Evolutionary conservation across 2,797 vertebrate species (phyloP).

Genomic region (Schizothorax lantsangensis): DNA sequence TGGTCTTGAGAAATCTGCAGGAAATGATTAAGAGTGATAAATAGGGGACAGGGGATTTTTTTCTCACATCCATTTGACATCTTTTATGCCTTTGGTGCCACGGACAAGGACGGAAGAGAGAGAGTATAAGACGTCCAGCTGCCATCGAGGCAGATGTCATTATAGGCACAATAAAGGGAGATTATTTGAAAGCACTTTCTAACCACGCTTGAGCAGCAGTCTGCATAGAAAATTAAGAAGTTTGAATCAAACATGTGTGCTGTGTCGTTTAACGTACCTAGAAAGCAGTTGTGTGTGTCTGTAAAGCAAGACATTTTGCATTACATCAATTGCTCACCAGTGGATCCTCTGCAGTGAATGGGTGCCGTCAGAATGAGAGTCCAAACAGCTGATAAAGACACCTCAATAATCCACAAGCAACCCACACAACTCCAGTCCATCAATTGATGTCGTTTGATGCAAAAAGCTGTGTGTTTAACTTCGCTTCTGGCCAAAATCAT

Average conservation of each 20-base stretch:
- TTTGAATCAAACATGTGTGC: neutral
- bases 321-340: neutral
- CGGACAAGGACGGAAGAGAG: conserved; percentile 41
- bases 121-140: conserved; percentile 6
- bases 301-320: neutral
- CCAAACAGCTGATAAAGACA: neutral
- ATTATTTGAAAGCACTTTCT: conserved; percentile 16
- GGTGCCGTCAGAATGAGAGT: neutral
- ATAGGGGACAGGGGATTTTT: conserved; percentile 66
- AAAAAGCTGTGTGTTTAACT: neutral
- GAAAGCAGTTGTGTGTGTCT: neutral
- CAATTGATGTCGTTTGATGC: neutral
- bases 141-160: conserved; percentile 44
- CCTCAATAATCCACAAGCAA: neutral
- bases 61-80: conserved; percentile 71
- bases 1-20: conserved; percentile 80
- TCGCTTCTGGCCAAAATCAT: neutral
- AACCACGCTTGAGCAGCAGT: conserved; percentile 3
- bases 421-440: neutral
- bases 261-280: neutral
- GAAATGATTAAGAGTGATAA: conserved; percentile 83
- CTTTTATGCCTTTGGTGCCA: conserved; percentile 69
- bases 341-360: neutral
- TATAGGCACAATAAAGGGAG: conserved; percentile 35
- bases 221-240: neutral